Conservation (phyloP, 2,113 vertebrate genomes). For the Neotoma lepida region DNA sequence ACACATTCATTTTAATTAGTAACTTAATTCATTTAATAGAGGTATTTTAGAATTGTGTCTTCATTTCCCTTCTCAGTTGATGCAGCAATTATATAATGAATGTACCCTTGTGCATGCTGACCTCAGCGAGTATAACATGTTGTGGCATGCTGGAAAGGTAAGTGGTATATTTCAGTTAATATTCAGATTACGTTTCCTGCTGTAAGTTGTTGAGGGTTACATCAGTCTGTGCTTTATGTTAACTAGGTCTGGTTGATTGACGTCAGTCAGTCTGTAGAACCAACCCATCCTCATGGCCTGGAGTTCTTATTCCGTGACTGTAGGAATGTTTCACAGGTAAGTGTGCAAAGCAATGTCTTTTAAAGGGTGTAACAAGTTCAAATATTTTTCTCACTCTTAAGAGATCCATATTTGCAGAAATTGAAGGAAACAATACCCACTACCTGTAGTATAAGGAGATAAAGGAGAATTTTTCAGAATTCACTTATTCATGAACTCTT, state of each 20-base stretch:
- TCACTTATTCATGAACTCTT: conserved; percentile 36
- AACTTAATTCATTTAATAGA: background rate
- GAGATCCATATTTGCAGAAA: conserved; percentile 5
- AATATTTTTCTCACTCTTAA: background rate
- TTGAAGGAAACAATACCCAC: background rate
- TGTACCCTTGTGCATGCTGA: conserved; percentile 97
- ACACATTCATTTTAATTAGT: background rate
- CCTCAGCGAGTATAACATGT: conserved; percentile 98
- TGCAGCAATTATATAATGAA: conserved; percentile 93
- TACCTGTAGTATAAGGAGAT: background rate
- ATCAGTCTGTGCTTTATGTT: background rate
- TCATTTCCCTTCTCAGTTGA: conserved; percentile 87
- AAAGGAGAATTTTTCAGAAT: background rate
- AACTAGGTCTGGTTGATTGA: conserved; percentile 96
- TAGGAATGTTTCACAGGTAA: conserved; percentile 94
- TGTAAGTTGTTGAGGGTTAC: background rate
- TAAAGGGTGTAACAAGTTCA: background rate
- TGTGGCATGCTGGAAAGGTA: conserved; percentile 94
- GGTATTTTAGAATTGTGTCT: background rate
- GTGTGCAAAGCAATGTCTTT: background rate
- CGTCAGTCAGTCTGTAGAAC: conserved; percentile 97
- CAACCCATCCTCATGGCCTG: conserved; percentile 95
- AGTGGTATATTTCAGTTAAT: conserved; percentile 56
- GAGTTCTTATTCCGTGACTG: conserved; percentile 98
- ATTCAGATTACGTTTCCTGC: background rate